These are phyloP conservation scores for Zhuqinia jingwanae DNA, from an alignment of 2,888 invertebrate species.

Conservation along the genomic window DNA sequence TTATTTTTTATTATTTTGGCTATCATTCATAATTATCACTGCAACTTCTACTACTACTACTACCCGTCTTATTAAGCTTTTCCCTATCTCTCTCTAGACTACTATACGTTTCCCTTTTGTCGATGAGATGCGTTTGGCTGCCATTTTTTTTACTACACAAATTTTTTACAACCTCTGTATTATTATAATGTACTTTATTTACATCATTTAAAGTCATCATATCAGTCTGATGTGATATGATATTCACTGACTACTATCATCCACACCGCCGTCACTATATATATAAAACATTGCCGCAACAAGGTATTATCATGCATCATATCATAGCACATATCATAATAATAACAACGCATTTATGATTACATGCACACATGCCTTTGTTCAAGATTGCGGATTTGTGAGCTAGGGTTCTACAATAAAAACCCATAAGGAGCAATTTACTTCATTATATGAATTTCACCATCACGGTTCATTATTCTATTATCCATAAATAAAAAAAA, in stretches of 20 bases:
- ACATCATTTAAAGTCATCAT: slow-evolving; percentile 12
- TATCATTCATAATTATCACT: slow-evolving; percentile 41
- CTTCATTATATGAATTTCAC: slow-evolving; percentile 71
- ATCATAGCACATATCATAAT: neutral
- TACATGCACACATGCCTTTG: neutral
- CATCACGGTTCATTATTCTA: slow-evolving; percentile 72
- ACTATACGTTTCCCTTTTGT: slow-evolving; percentile 47
- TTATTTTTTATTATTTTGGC: slow-evolving; percentile 34
- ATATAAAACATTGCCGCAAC: neutral
- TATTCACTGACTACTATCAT: neutral
- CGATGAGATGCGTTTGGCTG: slow-evolving; percentile 7
- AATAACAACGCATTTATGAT: slow-evolving; percentile 28
- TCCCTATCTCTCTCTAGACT: neutral
- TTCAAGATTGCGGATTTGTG: slow-evolving; percentile 43
- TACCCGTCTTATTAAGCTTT: slow-evolving; percentile 25
- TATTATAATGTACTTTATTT: neutral
- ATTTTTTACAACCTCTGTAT: neutral
- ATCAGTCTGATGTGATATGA: too few relatives aligned
- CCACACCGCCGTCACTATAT: neutral
- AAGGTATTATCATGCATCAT: slow-evolving; percentile 37
- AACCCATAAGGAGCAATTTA: slow-evolving; percentile 69
- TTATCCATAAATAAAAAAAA: slow-evolving; percentile 73
- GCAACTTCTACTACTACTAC: too few relatives aligned
- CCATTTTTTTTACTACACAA: slow-evolving; percentile 32
- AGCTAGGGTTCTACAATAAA: slow-evolving; percentile 65